Base-by-base conservation (phyloP, 1,140 invertebrate species). In the Musca vetustissima region DNA sequence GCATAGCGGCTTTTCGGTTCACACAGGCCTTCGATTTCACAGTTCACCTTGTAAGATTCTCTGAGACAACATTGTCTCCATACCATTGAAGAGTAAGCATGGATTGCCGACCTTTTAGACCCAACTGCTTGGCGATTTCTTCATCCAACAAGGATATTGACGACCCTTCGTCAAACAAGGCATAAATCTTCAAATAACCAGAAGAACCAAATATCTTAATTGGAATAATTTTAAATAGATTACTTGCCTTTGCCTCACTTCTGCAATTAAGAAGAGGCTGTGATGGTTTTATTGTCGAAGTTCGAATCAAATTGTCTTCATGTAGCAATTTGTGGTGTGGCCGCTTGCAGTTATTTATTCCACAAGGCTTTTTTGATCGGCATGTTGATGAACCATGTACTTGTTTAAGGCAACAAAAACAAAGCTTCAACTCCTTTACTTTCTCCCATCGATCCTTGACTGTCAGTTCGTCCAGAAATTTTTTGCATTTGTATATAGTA, bases 31-130 rank as follows among this genome's bases (percentile, higher is more conserved):
- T 32, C 25, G 21, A 61, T 61, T 32, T 61, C 57, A 7, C 19
- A 32, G 25, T 32, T 32, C 4, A 61, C 57, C 4, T 3, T 24
- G 19, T 22, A 22, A 17, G 57, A 61, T 4, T 22, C 28, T 61
- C 22, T 24, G 21, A 22, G 28, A 9, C 25, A 6, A 32, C 15
- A 25, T 61, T 61, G n/a, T 32, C 21, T 7, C 28, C 28, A 32
- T 61, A 61, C 57, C 57, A 61, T 32, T 61, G 57, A 17, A 61
- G 28, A n/a, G 57, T 61, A n/a, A 61, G 25, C 7, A 24, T 21
- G 4, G 21, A n/a, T 24, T 22, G 21, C 3, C 28, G 57, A 28
- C 57, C 57, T 61, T 61, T 61, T n/a, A 61, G 28, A n/a, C 57
- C 24, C 15, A 61, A n/a, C n/a, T 22, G 15, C 4, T 61, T 61